Evolutionary conservation across 2,797 vertebrate genomes (phyloP).

Genomic region (Pagetopsis macropterus): DNA sequence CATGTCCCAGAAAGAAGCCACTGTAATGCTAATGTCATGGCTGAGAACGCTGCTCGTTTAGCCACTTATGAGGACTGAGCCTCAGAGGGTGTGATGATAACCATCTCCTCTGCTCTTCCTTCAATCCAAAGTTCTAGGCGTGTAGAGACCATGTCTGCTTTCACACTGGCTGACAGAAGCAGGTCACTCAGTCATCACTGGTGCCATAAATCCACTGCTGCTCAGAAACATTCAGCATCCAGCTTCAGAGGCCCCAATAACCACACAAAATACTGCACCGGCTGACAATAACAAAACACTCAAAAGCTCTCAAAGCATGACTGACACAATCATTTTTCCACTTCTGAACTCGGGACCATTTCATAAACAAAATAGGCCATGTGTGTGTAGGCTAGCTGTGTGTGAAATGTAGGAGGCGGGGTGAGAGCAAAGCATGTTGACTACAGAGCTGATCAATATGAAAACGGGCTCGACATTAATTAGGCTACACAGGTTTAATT

Average conservation of each 20-base stretch:
- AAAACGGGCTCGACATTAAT: conserved; percentile 9
- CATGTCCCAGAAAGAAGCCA: conserved; percentile 53
- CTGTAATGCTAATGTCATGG: conserved; percentile 64
- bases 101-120: conserved; percentile 47
- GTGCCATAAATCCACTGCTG: conserved; percentile 45
- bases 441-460: conserved; percentile 26
- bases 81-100: conserved; percentile 52
- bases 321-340: conserved; percentile 27
- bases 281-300: conserved; percentile 40
- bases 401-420: not conserved
- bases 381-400: not conserved
- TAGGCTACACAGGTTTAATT: conserved; percentile 13
- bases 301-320: conserved; percentile 26
- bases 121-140: conserved; percentile 50
- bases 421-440: conserved; percentile 13
- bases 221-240: conserved; percentile 49
- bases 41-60: conserved; percentile 39
- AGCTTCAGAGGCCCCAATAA: conserved; percentile 32
- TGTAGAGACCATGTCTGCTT: conserved; percentile 39
- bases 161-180: conserved; percentile 73
- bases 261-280: conserved; percentile 27
- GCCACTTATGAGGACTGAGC: conserved; percentile 51
- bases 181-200: conserved; percentile 70
- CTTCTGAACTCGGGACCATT: conserved; percentile 15
- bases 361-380: conserved; percentile 15